phyloP scores from a whole-genome alignment of 2,113 vertebrate genomes.

The Pongo pygmaeus region DNA sequence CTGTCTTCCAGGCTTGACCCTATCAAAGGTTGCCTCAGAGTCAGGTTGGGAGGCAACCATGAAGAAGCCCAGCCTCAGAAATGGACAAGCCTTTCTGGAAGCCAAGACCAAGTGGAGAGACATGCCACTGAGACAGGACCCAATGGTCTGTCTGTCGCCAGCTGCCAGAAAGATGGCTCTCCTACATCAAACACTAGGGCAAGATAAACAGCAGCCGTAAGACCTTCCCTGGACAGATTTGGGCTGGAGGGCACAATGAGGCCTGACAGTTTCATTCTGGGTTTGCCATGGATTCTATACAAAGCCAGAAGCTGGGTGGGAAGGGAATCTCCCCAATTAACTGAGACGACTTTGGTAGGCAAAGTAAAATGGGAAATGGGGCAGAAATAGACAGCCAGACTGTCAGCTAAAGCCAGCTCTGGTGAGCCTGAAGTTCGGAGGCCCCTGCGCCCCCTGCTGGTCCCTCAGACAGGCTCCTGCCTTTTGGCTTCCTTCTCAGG shows the following conservation, averaged over 20 bases:
- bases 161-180: not conserved
- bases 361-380: not conserved
- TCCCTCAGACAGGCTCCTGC: not conserved
- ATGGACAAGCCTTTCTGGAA: constrained; percentile 1
- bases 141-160: not conserved
- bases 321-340: not conserved
- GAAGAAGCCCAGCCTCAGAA: not conserved
- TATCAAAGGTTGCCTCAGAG: not conserved
- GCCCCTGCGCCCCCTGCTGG: constrained; percentile 52
- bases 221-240: not conserved
- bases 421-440: not conserved
- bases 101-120: not conserved
- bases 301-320: not conserved
- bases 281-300: not conserved
- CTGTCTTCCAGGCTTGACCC: not conserved
- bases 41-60: not conserved
- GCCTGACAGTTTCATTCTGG: not conserved
- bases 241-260: not conserved
- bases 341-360: not conserved
- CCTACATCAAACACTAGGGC: not conserved
- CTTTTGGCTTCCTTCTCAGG: not conserved
- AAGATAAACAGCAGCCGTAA: not conserved
- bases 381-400: not conserved
- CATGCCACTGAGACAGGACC: not conserved
- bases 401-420: not conserved